phyloP scores from a whole-genome alignment of 2,888 invertebrate species.

The Deroplatys truncata region DNA sequence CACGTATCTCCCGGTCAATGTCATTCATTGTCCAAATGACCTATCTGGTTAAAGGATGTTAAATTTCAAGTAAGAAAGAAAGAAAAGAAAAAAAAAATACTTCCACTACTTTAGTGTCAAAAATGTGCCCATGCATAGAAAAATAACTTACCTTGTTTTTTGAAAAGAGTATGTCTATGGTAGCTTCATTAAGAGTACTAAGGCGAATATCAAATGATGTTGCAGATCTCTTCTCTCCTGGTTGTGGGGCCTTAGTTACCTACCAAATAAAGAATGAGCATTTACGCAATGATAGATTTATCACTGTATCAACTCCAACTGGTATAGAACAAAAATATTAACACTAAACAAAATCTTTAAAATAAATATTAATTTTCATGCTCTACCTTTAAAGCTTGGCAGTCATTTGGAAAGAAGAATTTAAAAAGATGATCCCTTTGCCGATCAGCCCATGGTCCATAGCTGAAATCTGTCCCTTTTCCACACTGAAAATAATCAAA shows the following conservation, averaged over 20 bases:
- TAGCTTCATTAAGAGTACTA: slow-evolving; percentile 86
- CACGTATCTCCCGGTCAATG: no score
- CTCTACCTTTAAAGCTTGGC: slow-evolving; percentile 63
- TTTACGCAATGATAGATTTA: neutral
- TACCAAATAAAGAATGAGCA: slow-evolving; percentile 29
- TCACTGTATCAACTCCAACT: neutral
- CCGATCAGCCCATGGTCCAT: slow-evolving; percentile 98
- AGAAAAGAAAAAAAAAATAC: no score
- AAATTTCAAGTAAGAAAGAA: no score
- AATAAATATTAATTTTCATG: neutral
- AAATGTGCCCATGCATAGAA: neutral
- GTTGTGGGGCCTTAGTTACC: slow-evolving; percentile 73
- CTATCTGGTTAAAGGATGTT: no score
- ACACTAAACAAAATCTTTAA: neutral
- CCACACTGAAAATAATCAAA: slow-evolving; percentile 56
- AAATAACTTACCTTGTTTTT: slow-evolving; percentile 61
- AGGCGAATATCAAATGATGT: slow-evolving; percentile 90
- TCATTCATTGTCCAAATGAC: no score
- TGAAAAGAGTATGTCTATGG: slow-evolving; percentile 93
- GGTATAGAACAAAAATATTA: neutral
- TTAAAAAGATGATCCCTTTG: slow-evolving; percentile 92
- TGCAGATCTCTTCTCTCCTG: slow-evolving; percentile 83
- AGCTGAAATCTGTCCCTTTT: slow-evolving; percentile 93
- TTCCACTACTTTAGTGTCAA: no score
- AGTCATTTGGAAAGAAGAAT: slow-evolving; percentile 92